Evolutionary conservation across 2,113 vertebrate species (phyloP).

Genomic region (Thunnus thynnus): DNA sequence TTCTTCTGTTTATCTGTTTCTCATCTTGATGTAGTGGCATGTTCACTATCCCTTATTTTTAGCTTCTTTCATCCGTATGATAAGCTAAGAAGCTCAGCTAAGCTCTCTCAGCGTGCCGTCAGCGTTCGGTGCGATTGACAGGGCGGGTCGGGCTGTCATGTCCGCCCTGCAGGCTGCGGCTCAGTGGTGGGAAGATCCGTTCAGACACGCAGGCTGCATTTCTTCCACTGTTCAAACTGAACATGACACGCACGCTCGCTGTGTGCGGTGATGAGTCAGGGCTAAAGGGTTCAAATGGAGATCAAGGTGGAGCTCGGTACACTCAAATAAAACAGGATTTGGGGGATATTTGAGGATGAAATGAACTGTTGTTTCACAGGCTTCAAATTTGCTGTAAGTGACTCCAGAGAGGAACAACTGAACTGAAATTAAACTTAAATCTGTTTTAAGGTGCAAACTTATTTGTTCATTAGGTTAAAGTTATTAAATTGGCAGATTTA

Average conservation of each 20-base stretch:
- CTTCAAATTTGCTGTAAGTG: too few species aligned
- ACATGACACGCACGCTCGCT: neutral
- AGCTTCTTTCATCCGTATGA: neutral
- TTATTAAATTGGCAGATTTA: neutral
- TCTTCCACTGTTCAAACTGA: constrained; percentile 36
- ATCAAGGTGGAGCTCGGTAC: constrained; percentile 11
- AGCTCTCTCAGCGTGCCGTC: neutral
- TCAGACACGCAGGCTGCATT: constrained; percentile 51
- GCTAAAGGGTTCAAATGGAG: constrained; percentile 74
- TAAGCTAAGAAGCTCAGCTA: neutral
- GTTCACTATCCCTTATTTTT: too few species aligned
- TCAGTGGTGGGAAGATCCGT: constrained; percentile 34
- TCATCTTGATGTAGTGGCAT: too few species aligned
- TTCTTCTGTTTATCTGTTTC: neutral
- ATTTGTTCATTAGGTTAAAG: too few species aligned
- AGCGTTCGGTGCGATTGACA: constrained; percentile 28
- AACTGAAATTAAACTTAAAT: too few species aligned
- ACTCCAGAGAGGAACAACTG: too few species aligned
- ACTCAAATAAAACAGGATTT: neutral
- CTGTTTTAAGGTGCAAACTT: too few species aligned
- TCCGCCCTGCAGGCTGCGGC: constrained; percentile 42
- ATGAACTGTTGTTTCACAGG: too few species aligned
- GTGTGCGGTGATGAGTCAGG: constrained; percentile 36
- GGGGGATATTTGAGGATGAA: neutral
- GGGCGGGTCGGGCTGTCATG: constrained; percentile 20